Evolutionary conservation across 1,140 invertebrate species (phyloP).

Genomic region (Magallana gigas): DNA sequence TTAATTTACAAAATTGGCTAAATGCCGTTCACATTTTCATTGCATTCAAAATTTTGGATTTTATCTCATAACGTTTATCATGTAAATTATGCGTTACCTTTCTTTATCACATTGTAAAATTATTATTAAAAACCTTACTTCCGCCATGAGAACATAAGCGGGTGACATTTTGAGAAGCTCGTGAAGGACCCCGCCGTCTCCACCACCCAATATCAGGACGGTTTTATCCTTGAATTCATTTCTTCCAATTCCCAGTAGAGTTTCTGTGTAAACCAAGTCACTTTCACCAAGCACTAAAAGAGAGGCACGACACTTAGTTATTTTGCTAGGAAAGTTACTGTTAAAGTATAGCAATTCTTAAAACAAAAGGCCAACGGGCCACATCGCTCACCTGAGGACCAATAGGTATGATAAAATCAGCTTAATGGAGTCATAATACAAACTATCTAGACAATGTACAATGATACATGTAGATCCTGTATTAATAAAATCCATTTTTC

Average conservation of each 20-base stretch:
- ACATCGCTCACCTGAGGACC: no score
- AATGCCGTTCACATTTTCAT: neutral
- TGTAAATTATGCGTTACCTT: neutral
- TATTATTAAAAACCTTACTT: conserved; percentile 80
- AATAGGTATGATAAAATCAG: no score
- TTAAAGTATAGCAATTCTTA: neutral
- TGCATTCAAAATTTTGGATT: neutral
- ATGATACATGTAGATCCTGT: no score
- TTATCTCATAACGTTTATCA: neutral
- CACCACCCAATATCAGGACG: conserved; percentile 95
- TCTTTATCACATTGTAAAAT: conserved; percentile 6
- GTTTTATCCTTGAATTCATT: conserved; percentile 92
- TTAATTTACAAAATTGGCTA: neutral
- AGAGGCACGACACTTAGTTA: neutral
- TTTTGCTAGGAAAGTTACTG: neutral
- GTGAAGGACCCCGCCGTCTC: conserved; percentile 94
- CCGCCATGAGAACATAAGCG: conserved; percentile 93
- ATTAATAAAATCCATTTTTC: no score
- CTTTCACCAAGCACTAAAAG: conserved; percentile 92
- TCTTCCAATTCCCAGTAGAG: conserved; percentile 88
- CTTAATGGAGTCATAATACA: no score
- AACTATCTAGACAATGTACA: no score
- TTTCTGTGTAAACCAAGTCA: conserved; percentile 94
- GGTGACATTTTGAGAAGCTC: conserved; percentile 94
- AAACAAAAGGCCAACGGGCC: no score